Conservation (phyloP, 2,113 vertebrate species). For the Sarotherodon lohbergeri region DNA sequence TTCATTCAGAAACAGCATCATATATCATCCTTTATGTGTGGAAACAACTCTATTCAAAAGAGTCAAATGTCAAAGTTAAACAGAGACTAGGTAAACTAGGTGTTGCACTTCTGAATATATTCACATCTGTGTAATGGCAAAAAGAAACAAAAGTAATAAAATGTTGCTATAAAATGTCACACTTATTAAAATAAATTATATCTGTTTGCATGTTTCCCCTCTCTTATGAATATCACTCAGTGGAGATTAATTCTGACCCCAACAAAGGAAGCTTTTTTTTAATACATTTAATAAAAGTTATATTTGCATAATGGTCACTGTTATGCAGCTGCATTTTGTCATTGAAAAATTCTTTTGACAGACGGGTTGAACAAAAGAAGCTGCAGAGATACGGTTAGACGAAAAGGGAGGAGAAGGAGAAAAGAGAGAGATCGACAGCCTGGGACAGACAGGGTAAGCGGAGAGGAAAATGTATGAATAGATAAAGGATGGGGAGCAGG, state of each 20-base stretch:
- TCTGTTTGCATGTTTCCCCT: neutral
- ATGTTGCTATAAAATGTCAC: neutral
- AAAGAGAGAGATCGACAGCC: neutral
- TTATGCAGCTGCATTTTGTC: constrained; percentile 31
- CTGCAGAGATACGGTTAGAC: neutral
- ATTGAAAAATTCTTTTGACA: constrained; percentile 22
- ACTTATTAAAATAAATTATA: neutral
- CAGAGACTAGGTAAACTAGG: neutral
- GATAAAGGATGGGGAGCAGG: neutral
- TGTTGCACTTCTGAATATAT: neutral
- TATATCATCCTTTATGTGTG: neutral
- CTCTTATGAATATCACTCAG: neutral
- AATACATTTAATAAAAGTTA: constrained; percentile 29
- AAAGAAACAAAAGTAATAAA: neutral
- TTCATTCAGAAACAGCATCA: neutral
- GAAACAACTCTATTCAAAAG: neutral
- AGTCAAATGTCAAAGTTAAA: neutral
- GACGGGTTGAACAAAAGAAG: constrained; percentile 12
- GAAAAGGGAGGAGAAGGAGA: neutral
- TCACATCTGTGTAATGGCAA: neutral
- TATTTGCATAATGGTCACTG: constrained; percentile 38
- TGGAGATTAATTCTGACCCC: constrained; percentile 22
- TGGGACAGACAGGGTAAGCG: neutral
- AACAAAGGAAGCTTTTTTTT: neutral
- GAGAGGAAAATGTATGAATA: neutral